Evolutionary conservation across 1,140 invertebrate species (phyloP), one percentile per base, ranked within the genome.

Genomic region (Arion vulgaris): DNA sequence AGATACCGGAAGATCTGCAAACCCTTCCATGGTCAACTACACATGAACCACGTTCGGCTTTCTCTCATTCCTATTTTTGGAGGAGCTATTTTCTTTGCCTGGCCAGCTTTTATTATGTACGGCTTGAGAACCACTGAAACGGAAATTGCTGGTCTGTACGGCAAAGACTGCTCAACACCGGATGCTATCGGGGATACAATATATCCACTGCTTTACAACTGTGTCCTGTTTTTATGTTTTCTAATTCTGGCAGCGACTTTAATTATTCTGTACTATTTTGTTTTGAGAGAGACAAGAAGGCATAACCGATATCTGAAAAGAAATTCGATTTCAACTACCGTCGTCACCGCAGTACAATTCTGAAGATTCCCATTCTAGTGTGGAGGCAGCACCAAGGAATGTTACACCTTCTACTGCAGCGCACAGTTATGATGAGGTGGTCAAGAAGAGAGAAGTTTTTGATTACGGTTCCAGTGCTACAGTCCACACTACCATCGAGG

Each of bases 1-100:
- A 68, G 81, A 28, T 85, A 81, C 73, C 41, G 57, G 45, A 83
- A 82, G 74, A 74, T 85, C 9, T 85, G 84, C 73, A 53, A 66
- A n/a, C 84, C 84, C 1, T 68, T 85, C 41, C 80, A 74, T 23
- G 38, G 32, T 2, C 82, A 83, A 32, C 53, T 83, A 19, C 23
- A 23, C 17, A 45, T 72, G n/a, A 45, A 36, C 23, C 68, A 79
- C 41, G 53, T 72, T 11, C 38, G 57, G 28, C n/a, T 72, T 36
- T 73, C 69, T 7, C 36, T 80, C 36, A 39, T 82, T 5, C 71
- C 53, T 0, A 51, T 80, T 11, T 41, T 74, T n/a, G 51, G 39
- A 1, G 28, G 26, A 1, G 66, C 76, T 11, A 13, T 72, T 0
- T 36, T 82, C 68, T 57, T 80, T 26, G 38, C 80, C 4, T 69